A percentile compares a stretch with the other conserved stretches of the same genome.
Evolutionary conservation across 1,140 invertebrate genomes (phyloP).

Genomic region (Drosophila nebulosa): DNA sequence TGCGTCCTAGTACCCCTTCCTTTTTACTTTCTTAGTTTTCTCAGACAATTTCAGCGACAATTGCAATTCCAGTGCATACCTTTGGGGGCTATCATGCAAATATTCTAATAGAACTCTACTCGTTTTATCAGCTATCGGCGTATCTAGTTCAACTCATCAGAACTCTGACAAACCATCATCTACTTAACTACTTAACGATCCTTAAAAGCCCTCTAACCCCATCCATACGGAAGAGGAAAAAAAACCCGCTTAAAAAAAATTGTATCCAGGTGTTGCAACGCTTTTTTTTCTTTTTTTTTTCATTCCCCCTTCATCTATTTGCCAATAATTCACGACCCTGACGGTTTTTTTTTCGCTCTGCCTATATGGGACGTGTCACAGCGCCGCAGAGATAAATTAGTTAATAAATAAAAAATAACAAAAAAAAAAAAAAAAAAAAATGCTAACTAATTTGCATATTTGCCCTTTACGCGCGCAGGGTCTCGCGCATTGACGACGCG

Average conservation of each 20-base stretch:
- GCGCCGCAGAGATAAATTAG: constrained; percentile 73
- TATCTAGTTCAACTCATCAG: too few species aligned
- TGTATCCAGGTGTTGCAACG: constrained; percentile 73
- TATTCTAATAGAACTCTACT: too few species aligned
- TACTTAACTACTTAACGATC: constrained; percentile 47
- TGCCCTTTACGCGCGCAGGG: constrained; percentile 57
- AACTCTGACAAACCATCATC: not conserved
- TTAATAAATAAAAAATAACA: constrained; percentile 70
- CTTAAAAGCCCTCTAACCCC: constrained; percentile 24
- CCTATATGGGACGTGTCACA: constrained; percentile 68
- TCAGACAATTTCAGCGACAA: too few species aligned
- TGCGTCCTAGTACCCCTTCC: too few species aligned
- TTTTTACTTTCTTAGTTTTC: too few species aligned
- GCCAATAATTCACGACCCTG: constrained; percentile 74
- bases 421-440: constrained; percentile 53
- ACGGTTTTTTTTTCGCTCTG: constrained; percentile 41
- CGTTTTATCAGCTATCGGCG: too few species aligned
- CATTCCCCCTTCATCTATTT: constrained; percentile 41
- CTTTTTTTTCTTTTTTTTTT: constrained; percentile 58
- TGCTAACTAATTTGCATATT: constrained; percentile 76
- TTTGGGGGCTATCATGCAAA: too few species aligned
- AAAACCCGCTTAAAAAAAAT: constrained; percentile 34
- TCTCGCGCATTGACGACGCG: constrained; percentile 48
- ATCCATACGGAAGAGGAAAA: not conserved
- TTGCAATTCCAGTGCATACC: too few species aligned